These are phyloP conservation scores for Protomyctophum bolini DNA, from an alignment of 2,113 vertebrate species.

Conservation along the genomic window DNA sequence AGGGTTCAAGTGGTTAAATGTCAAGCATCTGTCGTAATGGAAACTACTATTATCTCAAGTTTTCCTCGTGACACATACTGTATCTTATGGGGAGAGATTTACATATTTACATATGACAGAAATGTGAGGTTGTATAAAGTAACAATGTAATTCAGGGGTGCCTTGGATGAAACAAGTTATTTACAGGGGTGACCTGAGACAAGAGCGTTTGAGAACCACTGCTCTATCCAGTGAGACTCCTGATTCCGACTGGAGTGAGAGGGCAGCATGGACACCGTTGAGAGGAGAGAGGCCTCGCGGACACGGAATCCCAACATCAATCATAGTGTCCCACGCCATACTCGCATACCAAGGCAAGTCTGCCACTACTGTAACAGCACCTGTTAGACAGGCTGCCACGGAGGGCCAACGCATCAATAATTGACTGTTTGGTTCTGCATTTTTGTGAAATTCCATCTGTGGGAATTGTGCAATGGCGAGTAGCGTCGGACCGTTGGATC, in stretches of 20 bases:
- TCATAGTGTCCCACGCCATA: conserved; percentile 30
- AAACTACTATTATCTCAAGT: too few relatives aligned
- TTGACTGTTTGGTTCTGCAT: conserved; percentile 56
- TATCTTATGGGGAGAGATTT: too few relatives aligned
- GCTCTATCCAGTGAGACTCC: neutral
- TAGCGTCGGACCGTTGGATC: neutral
- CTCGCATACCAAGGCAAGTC: conserved; percentile 31
- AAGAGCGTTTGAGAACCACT: neutral
- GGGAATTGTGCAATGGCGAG: conserved; percentile 22
- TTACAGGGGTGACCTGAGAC: neutral
- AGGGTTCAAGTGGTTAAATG: too few relatives aligned
- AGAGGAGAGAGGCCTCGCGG: conserved; percentile 26
- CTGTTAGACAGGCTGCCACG: conserved; percentile 42
- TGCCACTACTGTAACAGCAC: conserved; percentile 52
- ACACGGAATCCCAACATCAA: conserved; percentile 43
- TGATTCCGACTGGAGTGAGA: conserved; percentile 2
- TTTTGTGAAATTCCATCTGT: conserved; percentile 49
- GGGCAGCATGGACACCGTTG: neutral
- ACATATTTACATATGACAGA: too few relatives aligned
- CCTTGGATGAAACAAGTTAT: too few relatives aligned
- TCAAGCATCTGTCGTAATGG: too few relatives aligned
- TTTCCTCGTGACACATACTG: too few relatives aligned
- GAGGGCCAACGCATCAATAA: conserved; percentile 41
- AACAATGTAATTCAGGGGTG: too few relatives aligned
- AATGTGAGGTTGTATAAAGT: too few relatives aligned